Base-by-base conservation (phyloP, 1,140 invertebrate species). In the Drosophila malerkotliana region DNA sequence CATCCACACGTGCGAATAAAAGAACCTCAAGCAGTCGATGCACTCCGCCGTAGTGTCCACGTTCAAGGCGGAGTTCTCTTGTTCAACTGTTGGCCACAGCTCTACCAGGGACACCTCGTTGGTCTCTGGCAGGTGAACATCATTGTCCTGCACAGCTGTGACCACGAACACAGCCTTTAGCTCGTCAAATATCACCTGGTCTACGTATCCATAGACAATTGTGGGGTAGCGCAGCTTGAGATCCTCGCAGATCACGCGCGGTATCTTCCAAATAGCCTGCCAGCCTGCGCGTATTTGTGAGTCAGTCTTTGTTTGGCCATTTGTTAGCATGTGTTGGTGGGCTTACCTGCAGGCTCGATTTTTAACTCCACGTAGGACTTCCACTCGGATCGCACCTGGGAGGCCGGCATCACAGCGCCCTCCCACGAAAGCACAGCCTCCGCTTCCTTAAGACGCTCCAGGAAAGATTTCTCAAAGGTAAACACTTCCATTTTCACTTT, bases 201-300 rank as follows among this genome's bases (percentile, higher is more conserved):
- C 90, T 1, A 94, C 92, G 57, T 93, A 92, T 1, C 94, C 93
- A 21, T 93, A 90, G 12, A 95, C 94, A 15, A 94, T 92, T 0
- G 93, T 93, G 0, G 94, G 94, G 91, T 93, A 95, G 10, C 93
- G 92, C 12, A 95, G 91, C 49, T 93, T 90, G 0, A 94, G 91
- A 24, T 93, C 92, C 77, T 94, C 93, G 49, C 94, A 95, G 18
- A 92, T 93, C 5, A 92, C 66, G 6, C 94, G 91, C 14, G 94
- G 92, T 66, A 95, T 94, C 88, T 94, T 94, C 94, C 94, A 95
- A 18, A 95, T 72, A 1, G 94, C 94, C 79, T 93, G 93, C 94
- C 94, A 95, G 4, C 94, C 94, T 69, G 7, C 8, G 10, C n/a
- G 12, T 63, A 18, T 32, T 14, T 62, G 39, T 41, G 34, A 10